Evolutionary conservation across 2,888 invertebrate species (phyloP).

Genomic region (Pollenia amentaria): DNA sequence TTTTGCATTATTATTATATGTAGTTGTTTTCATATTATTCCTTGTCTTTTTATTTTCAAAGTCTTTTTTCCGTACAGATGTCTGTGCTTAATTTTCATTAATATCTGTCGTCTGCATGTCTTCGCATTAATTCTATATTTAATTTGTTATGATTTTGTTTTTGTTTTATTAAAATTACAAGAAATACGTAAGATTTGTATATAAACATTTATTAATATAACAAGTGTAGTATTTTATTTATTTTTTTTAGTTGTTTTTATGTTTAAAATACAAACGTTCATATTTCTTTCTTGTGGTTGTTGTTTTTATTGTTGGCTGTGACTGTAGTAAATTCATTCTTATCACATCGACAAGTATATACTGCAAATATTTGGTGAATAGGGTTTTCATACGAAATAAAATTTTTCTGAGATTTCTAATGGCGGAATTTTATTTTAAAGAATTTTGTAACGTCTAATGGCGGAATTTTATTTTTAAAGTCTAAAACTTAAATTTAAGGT

Average conservation of each 20-base stretch:
- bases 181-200: conserved; percentile 23
- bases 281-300: not conserved
- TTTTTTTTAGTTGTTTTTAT: conserved; percentile 20
- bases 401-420: too few relatives aligned
- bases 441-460: too few relatives aligned
- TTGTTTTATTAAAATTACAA: conserved; percentile 9
- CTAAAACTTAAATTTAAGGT: too few relatives aligned
- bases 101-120: conserved; percentile 43
- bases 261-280: not conserved
- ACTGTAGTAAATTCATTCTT: conserved; percentile 1
- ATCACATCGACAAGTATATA: conserved; percentile 2
- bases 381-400: too few relatives aligned
- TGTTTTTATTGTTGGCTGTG: not conserved
- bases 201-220: conserved; percentile 15
- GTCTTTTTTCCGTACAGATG: too few relatives aligned
- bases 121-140: conserved; percentile 46
- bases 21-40: too few relatives aligned
- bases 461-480: too few relatives aligned
- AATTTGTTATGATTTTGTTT: conserved; percentile 38
- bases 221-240: conserved; percentile 5
- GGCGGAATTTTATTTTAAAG: too few relatives aligned
- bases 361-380: too few relatives aligned
- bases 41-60: too few relatives aligned
- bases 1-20: too few relatives aligned
- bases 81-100: conserved; percentile 15